phyloP scores from a whole-genome alignment of 2,888 invertebrate genomes.

The Diaprepes abbreviatus region DNA sequence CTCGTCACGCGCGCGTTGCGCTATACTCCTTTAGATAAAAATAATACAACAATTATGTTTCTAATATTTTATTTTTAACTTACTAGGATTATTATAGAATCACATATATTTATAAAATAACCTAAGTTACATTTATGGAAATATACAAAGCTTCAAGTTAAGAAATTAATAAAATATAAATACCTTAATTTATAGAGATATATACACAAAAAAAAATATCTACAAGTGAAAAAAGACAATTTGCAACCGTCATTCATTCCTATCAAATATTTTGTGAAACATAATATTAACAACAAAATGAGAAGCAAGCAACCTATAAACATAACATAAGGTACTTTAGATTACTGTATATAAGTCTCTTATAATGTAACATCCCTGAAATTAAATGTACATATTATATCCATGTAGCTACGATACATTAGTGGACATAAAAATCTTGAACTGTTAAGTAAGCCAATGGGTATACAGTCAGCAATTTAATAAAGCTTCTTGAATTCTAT shows the following conservation, averaged over 20 bases:
- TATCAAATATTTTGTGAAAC: background rate
- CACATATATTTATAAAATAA: conserved; percentile 32
- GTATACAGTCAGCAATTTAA: too few species aligned
- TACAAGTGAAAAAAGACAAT: conserved; percentile 4
- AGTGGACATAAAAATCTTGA: background rate
- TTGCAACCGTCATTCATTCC: background rate
- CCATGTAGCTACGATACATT: background rate
- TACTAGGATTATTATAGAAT: conserved; percentile 27
- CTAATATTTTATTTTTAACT: background rate
- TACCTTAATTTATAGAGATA: conserved; percentile 18
- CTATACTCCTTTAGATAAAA: too few species aligned
- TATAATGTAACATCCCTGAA: conserved; percentile 33
- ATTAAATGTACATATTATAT: conserved; percentile 20
- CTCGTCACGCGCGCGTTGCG: too few species aligned
- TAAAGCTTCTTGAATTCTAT: too few species aligned
- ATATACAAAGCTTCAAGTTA: conserved; percentile 26
- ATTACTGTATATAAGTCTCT: conserved; percentile 25
- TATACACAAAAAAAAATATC: conserved; percentile 20
- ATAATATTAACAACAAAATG: background rate
- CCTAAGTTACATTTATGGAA: conserved; percentile 9
- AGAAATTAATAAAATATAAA: conserved; percentile 27
- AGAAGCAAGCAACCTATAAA: conserved; percentile 9
- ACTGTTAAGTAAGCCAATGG: too few species aligned
- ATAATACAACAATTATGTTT: too few species aligned
- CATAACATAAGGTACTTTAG: conserved; percentile 16